phyloP scores from a whole-genome alignment of 1,140 invertebrate species.

The Acyrthosiphon pisum region DNA sequence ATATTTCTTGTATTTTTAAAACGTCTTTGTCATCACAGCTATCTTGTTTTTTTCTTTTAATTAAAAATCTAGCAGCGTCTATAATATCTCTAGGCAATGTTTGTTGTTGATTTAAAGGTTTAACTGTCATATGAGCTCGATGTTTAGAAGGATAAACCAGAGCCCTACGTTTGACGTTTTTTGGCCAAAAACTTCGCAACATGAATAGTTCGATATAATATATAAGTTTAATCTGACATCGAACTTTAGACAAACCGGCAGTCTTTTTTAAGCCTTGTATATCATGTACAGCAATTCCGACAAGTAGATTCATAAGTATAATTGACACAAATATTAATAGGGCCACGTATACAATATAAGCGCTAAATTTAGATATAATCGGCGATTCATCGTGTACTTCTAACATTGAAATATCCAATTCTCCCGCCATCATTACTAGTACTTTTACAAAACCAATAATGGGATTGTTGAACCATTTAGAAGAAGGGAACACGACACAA shows the following conservation, averaged over 20 bases:
- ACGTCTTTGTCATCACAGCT: not conserved
- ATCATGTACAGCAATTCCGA: conserved; percentile 83
- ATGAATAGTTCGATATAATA: conserved; percentile 76
- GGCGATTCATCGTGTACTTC: conserved; percentile 16
- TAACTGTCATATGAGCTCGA: conserved; percentile 77
- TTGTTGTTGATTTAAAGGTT: conserved; percentile 80
- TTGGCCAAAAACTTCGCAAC: conserved; percentile 74
- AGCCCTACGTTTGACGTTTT: conserved; percentile 73
- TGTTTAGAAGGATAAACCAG: conserved; percentile 78
- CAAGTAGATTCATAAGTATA: conserved; percentile 80
- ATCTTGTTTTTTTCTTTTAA: conserved; percentile 66
- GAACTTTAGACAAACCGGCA: conserved; percentile 76
- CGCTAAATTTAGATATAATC: conserved; percentile 18
- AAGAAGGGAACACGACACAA: conserved; percentile 83
- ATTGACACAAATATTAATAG: conserved; percentile 78
- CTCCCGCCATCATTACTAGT: conserved; percentile 89
- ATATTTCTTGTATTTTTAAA: conserved; percentile 47
- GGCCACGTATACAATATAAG: conserved; percentile 37
- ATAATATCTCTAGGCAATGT: conserved; percentile 78
- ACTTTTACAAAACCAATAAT: conserved; percentile 83
- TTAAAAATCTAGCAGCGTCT: conserved; percentile 76
- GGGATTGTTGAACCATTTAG: conserved; percentile 78
- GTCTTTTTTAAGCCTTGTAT: conserved; percentile 80
- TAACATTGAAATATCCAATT: conserved; percentile 73
- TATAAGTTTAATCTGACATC: conserved; percentile 78